A percentile compares a stretch with the other conserved stretches of the same genome.
Conservation (phyloP, 2,113 vertebrate species). For the Ibidorhyncha struthersii region DNA sequence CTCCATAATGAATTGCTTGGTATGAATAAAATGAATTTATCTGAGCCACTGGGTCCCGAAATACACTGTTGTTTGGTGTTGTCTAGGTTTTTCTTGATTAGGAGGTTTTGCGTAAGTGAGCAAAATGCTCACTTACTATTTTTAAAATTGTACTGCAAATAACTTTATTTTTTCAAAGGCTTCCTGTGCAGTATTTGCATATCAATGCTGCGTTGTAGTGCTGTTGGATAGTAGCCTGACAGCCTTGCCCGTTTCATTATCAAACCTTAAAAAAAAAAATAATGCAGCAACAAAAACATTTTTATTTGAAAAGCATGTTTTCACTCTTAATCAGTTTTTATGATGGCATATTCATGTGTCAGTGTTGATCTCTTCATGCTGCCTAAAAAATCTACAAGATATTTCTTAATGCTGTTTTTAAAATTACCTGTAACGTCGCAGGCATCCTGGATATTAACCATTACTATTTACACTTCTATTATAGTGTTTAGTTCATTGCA, state of each 20-base stretch:
- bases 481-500: neutral
- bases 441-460: neutral
- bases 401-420: neutral
- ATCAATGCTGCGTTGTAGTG: neutral
- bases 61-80: neutral
- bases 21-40: neutral
- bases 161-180: neutral
- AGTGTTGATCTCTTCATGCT: neutral
- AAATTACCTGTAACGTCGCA: neutral
- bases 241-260: neutral
- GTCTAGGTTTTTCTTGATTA: neutral
- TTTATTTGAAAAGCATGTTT: neutral
- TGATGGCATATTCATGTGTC: neutral
- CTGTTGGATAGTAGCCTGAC: neutral
- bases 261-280: neutral
- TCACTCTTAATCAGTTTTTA: neutral
- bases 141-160: neutral
- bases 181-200: neutral
- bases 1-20: neutral
- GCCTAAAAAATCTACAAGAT: neutral
- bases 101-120: neutral
- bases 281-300: neutral
- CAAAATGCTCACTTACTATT: neutral
- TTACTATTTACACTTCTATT: neutral
- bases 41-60: neutral